These are phyloP conservation scores for Bimastos eiseni DNA, from an alignment of 2,888 invertebrate genomes.

Conservation along the genomic window DNA sequence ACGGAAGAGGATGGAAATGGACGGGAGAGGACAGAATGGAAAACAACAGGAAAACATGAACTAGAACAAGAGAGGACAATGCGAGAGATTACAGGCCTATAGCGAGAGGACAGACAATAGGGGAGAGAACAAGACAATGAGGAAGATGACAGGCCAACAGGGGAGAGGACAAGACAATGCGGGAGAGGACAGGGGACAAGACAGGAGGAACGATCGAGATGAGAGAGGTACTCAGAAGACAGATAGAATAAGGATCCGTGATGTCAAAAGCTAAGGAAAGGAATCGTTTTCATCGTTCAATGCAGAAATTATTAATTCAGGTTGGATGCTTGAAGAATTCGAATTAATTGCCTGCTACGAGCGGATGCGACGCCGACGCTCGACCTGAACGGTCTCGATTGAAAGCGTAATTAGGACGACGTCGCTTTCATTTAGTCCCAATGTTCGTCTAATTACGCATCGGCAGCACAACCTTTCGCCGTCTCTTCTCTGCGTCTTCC, in stretches of 20 bases:
- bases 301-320: slow-evolving; percentile 13
- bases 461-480: not conserved
- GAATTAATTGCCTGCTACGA: not conserved
- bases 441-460: not conserved
- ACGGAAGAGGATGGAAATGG: no score
- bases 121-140: not conserved
- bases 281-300: not conserved
- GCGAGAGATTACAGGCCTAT: no score
- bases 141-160: not conserved
- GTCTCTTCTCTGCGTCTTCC: not conserved
- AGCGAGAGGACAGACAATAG: no score
- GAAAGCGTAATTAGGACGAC: not conserved
- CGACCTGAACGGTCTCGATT: not conserved
- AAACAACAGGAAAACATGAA: no score
- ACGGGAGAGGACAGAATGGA: no score
- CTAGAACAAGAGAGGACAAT: no score
- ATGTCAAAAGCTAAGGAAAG: not conserved
- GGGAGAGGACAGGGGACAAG: not conserved
- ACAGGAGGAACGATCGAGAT: not conserved
- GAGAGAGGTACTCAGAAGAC: no score
- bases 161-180: not conserved
- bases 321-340: slow-evolving; percentile 13
- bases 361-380: not conserved
- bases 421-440: not conserved
- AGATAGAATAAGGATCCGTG: not conserved